Evolutionary conservation across 2,888 invertebrate genomes (phyloP), one percentile per base, ranked within the genome.

Genomic region (Cheilosia grossa): DNA sequence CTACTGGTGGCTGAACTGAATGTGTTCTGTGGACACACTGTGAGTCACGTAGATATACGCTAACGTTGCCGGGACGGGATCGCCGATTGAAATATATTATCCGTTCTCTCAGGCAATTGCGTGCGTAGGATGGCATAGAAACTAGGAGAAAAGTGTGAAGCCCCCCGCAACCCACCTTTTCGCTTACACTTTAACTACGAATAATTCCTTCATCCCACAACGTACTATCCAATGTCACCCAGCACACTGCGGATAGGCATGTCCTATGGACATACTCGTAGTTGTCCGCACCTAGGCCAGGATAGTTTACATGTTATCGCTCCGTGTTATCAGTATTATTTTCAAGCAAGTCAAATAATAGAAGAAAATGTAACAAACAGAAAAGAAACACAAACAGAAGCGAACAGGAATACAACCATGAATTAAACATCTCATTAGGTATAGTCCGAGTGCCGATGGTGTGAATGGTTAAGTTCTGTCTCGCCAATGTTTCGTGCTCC

Each of bases 41-140:
- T 30, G 83, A 83, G 83, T 83, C 83, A 83, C 80, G 83, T 83
- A 83, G 63, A 59, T 13, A 51, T 69, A 83, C 58, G 69, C 74
- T 70, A 66, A 83, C 80, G 74, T 54, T 83, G 74, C 80, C 83
- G 83, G 83, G 73, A 69, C 10, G 33, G 83, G 73, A 74, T 83
- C 69, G 64, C 58, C 75, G 74, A 70, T 80, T 80, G 69, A 75
- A 75, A 64, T 75, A 42, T 83, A 66, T 7, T 27, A 66, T 53
- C 37, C 33, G 67, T 53, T 63, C 44, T 51, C 54, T 58, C 51
- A 19, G 49, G 24, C 56, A 59, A 77, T 73, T 82, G 82, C 82
- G 82, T 79, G 82, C 61, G 82, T 73, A 82, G 79, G 67, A 73
- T 33, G 72, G 24, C 66, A 54, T 63, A 27, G 72, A 66, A 37